A percentile compares a stretch with the other conserved stretches of the same genome.
Evolutionary conservation across 1,140 invertebrate genomes (phyloP).

Genomic region (Eueides isabella): DNA sequence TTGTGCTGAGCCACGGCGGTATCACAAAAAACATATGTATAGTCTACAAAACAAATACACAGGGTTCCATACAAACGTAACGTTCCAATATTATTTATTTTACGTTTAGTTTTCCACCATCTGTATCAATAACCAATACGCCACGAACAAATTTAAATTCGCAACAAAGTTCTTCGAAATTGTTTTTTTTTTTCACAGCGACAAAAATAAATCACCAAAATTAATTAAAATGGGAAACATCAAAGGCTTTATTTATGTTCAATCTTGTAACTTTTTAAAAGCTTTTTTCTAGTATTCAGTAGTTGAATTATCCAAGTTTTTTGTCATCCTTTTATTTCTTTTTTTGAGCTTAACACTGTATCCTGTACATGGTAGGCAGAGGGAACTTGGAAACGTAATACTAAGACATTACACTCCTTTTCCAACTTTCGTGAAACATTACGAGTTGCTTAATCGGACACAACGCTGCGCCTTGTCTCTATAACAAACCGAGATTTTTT

Average conservation of each 20-base stretch:
- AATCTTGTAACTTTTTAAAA: background rate
- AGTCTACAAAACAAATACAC: background rate
- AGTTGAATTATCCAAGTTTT: background rate
- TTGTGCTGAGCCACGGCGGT: background rate
- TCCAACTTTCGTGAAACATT: no score
- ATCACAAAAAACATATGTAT: background rate
- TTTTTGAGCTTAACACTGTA: no score
- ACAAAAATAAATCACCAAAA: background rate
- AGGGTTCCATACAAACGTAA: background rate
- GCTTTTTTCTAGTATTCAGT: background rate
- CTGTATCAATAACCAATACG: conserved; percentile 1
- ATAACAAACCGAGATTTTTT: no score
- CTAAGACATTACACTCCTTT: no score
- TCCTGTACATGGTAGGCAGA: no score
- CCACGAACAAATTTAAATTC: background rate
- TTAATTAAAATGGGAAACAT: background rate
- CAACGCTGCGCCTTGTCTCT: no score
- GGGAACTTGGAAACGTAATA: no score
- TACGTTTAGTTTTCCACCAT: background rate
- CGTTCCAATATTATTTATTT: conserved; percentile 3
- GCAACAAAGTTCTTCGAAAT: background rate
- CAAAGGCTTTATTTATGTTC: background rate
- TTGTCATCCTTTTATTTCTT: background rate
- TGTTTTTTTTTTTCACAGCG: background rate
- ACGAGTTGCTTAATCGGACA: no score